Conservation (phyloP, 2,888 invertebrate genomes). For the Dexiosoma caninum region DNA sequence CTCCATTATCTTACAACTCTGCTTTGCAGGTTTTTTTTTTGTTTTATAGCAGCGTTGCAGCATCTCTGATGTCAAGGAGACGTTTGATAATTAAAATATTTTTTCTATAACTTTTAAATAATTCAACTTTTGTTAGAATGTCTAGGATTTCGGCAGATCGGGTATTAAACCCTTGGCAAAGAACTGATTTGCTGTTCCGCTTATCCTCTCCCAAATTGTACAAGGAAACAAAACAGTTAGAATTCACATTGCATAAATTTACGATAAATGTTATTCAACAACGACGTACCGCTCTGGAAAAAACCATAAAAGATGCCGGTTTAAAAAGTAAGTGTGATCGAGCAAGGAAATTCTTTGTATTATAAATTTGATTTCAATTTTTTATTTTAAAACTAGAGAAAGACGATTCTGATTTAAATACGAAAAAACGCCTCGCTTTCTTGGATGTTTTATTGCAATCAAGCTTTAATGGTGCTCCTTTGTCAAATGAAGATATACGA, state of each 20-base stretch:
- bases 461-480: conserved; percentile 79
- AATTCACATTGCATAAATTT: conserved; percentile 70
- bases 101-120: neutral
- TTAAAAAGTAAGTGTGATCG: conserved; percentile 4
- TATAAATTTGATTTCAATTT: neutral
- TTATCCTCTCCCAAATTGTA: conserved; percentile 66
- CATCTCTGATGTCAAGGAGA: no score
- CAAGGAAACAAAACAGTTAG: conserved; percentile 60
- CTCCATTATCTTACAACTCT: no score
- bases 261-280: conserved; percentile 70
- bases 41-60: no score
- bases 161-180: conserved; percentile 70
- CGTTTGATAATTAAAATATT: neutral
- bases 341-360: neutral
- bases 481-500: conserved; percentile 81
- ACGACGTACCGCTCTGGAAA: conserved; percentile 65
- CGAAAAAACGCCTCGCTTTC: conserved; percentile 82
- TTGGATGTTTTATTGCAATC: conserved; percentile 83
- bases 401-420: conserved; percentile 74
- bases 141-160: conserved; percentile 70
- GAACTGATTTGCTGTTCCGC: conserved; percentile 70
- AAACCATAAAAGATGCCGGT: conserved; percentile 52
- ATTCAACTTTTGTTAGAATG: conserved; percentile 64
- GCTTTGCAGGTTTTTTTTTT: no score
- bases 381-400: neutral